phyloP scores from a whole-genome alignment of 2,113 vertebrate species.

The Anthoscopus minutus region DNA sequence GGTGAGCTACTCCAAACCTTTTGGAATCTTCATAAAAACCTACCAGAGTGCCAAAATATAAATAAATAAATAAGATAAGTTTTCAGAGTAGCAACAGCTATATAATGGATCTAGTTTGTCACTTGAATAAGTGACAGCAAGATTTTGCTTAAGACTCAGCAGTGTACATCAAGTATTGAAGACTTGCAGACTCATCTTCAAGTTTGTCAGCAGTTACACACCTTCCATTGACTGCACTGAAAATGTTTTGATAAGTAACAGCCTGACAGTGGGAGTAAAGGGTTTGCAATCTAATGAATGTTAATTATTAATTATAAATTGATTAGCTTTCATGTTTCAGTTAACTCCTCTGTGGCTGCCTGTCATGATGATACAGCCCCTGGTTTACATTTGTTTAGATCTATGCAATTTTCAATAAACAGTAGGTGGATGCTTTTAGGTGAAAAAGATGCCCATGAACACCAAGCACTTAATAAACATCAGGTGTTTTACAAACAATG shows the following conservation, averaged over 20 bases:
- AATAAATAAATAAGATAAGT: neutral
- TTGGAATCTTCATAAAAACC: neutral
- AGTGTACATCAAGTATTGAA: neutral
- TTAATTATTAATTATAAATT: constrained; percentile 1
- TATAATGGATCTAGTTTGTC: neutral
- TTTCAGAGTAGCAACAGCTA: neutral
- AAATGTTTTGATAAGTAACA: neutral
- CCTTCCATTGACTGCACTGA: neutral
- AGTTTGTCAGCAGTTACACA: neutral
- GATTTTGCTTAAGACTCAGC: neutral
- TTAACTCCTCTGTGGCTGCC: neutral
- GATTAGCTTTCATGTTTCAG: neutral
- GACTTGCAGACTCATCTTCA: neutral
- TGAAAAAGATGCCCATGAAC: neutral
- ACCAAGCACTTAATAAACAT: neutral
- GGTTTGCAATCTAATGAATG: neutral
- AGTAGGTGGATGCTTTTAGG: neutral
- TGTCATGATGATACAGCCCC: neutral
- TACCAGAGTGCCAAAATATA: neutral
- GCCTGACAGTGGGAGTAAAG: neutral
- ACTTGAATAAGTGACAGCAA: neutral
- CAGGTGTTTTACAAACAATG: neutral
- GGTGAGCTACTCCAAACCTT: neutral
- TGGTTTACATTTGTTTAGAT: neutral
- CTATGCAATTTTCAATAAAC: neutral